Percentiles rank a stretch among this genome's conserved stretches.
These are phyloP conservation scores for Diplodus sargus DNA, from an alignment of 2,797 vertebrate species.

Conservation along the genomic window DNA sequence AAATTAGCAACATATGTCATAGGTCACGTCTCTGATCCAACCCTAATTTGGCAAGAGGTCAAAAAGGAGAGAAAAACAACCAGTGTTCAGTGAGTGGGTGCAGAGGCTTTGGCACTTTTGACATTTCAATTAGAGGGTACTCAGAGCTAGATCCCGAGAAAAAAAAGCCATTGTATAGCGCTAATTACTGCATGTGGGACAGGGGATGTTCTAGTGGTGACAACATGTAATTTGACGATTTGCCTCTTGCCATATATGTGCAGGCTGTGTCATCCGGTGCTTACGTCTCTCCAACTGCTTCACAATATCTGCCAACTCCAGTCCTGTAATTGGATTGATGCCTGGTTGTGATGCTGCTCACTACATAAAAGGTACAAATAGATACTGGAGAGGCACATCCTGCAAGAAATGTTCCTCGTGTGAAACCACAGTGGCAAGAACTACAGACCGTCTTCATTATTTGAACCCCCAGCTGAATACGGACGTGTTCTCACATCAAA, in stretches of 20 bases:
- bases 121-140: constrained; percentile 78
- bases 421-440: constrained; percentile 33
- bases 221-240: constrained; percentile 80
- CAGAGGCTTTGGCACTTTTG: constrained; percentile 73
- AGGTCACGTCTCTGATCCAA: constrained; percentile 35
- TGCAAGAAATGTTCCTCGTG: constrained; percentile 10
- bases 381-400: constrained; percentile 43
- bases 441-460: constrained; percentile 11
- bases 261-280: constrained; percentile 63
- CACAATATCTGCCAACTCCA: constrained; percentile 61
- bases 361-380: constrained; percentile 63
- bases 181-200: constrained; percentile 74
- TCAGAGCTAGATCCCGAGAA: constrained; percentile 31
- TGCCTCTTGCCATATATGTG: constrained; percentile 60
- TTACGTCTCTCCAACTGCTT: constrained; percentile 64
- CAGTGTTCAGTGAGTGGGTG: constrained; percentile 51
- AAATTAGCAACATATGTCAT: constrained; percentile 19
- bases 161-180: constrained; percentile 62
- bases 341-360: constrained; percentile 63
- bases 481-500: background rate
- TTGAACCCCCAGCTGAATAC: constrained; percentile 26
- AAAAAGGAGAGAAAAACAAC: constrained; percentile 36
- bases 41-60: constrained; percentile 20
- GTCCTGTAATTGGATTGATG: constrained; percentile 64
- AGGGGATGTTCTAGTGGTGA: constrained; percentile 58